Percentiles rank a stretch among this genome's conserved stretches.
These are phyloP conservation scores for Dryobates pubescens DNA, from an alignment of 2,797 vertebrate species.

Conservation along the genomic window DNA sequence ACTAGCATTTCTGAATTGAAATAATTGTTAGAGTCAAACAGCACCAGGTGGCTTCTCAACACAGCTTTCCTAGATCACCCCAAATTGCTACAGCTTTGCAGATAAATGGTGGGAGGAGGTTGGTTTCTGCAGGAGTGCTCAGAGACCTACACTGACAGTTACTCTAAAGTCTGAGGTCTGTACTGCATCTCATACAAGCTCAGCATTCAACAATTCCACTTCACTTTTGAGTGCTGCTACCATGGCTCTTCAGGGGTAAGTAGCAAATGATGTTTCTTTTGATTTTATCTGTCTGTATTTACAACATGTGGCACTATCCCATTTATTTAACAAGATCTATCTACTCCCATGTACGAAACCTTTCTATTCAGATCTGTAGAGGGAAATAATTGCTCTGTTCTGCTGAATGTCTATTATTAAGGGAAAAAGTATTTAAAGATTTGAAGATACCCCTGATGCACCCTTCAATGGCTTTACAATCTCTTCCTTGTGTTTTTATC, in stretches of 20 bases:
- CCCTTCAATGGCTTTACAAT: slow-evolving; percentile 38
- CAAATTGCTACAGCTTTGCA: neutral
- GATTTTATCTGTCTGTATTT: neutral
- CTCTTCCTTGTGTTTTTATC: slow-evolving; percentile 57
- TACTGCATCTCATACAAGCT: fast-evolving
- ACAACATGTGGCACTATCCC: neutral
- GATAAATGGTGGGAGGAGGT: neutral
- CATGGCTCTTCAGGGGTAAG: neutral
- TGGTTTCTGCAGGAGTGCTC: neutral
- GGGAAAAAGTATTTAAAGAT: slow-evolving; percentile 33
- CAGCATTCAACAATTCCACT: neutral
- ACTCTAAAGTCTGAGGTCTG: neutral
- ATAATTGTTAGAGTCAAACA: neutral
- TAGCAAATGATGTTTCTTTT: neutral
- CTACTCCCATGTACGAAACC: slow-evolving; percentile 26
- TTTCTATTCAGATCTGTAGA: slow-evolving; percentile 30
- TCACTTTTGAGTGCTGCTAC: neutral
- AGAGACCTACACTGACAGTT: neutral
- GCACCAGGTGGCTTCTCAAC: neutral
- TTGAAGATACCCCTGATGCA: slow-evolving; percentile 44
- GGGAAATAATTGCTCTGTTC: slow-evolving; percentile 43
- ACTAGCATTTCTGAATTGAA: neutral
- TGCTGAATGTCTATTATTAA: slow-evolving; percentile 37
- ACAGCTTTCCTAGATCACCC: neutral
- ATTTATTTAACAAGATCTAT: slow-evolving; percentile 27